Conservation (phyloP, 2,113 vertebrate species). For the Numenius arquata region DNA sequence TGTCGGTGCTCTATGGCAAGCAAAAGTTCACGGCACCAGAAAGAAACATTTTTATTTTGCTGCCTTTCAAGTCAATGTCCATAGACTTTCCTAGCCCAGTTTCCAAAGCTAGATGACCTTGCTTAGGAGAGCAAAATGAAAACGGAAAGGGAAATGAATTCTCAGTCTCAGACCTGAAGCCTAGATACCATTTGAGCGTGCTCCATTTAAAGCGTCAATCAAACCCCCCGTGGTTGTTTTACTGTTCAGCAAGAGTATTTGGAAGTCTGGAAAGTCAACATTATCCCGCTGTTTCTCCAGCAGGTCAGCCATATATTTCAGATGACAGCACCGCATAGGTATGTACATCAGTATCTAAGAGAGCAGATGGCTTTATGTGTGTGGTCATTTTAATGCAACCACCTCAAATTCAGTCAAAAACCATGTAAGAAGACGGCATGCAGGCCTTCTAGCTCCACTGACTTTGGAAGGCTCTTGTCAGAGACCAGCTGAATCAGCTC, state of each 20-base stretch:
- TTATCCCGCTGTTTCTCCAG: constrained; percentile 34
- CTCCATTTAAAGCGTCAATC: constrained; percentile 11
- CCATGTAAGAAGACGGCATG: neutral
- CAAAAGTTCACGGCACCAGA: neutral
- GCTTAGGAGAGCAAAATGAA: neutral
- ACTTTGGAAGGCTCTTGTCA: neutral
- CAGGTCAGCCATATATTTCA: constrained; percentile 8
- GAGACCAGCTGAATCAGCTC: neutral
- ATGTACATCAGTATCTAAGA: neutral
- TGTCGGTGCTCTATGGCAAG: neutral
- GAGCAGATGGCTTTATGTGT: constrained; percentile 42
- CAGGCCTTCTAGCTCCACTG: neutral
- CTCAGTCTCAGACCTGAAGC: neutral
- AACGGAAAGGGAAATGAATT: neutral
- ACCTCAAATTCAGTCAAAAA: neutral
- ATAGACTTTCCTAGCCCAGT: neutral
- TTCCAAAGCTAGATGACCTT: neutral
- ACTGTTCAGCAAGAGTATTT: constrained; percentile 30
- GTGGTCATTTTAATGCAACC: neutral
- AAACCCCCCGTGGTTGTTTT: neutral
- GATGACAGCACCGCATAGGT: constrained; percentile 26
- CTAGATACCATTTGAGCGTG: neutral
- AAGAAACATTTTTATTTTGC: neutral
- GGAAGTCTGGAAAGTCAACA: constrained; percentile 46
- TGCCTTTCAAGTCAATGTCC: neutral